Base-by-base conservation (phyloP, 2,888 invertebrate genomes). In the Lumbricus terrestris region DNA sequence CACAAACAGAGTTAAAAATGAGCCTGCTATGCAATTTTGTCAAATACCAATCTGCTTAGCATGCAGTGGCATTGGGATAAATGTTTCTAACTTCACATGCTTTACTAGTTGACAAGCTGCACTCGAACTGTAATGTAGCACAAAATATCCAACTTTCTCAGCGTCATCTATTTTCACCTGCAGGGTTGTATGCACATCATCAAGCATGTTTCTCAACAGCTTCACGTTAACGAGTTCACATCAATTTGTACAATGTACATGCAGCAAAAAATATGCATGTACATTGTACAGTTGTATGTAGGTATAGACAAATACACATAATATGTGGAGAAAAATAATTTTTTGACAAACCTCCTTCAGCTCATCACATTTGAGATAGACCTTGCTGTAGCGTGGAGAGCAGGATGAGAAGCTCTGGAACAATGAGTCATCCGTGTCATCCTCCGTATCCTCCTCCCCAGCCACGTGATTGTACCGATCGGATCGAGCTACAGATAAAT, bases 351-450 rank as follows among this genome's bases (percentile, higher is more conserved):
- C 91, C 90, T 95, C 94, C 90, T 94, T 93, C 90, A 94, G 92
- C 91, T 95, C 94, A 90, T 95, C 95, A 90, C 95, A 93, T 92
- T 95, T 93, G 88, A 94, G 94, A 93, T 95, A 95, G 88, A 95
- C 95, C 92, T 94, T 94, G 91, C 95, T 96, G 93, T 97, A 97
- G 92, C 97, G 97, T 0, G 97, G 97, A 0, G 97, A 97, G 94
- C 97, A 97, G 0, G 97, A 97, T 0, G 97, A 97, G 94, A 98
- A 98, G 90, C 97, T 96, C 91, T 97, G 97, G 93, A 97, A 97
- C 88, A 97, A 96, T 20, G 97, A 96, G 18, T 97, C 94, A 16
- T 90, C 89, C 0, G 93, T 93, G 90, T 95, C 95, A 91, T 95
- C 95, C 91, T 95, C 95, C 8, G 95, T 95, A 93, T 97, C 97